These are phyloP conservation scores for Phalacrocorax aristotelis DNA, from an alignment of 2,113 vertebrate genomes.

Conservation along the genomic window DNA sequence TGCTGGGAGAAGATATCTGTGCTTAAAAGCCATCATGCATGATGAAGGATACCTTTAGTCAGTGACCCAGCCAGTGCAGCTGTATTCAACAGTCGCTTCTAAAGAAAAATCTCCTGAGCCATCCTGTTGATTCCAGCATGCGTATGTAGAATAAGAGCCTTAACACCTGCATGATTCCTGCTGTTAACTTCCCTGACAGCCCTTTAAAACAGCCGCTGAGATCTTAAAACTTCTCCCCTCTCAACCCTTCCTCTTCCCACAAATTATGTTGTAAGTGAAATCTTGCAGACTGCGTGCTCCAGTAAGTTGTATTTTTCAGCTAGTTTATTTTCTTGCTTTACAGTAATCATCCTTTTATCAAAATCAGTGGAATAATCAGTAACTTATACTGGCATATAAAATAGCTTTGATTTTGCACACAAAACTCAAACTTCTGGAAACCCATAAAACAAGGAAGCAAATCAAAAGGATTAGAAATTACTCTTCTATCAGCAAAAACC, in stretches of 20 bases:
- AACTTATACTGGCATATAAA: background rate
- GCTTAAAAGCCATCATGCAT: rapidly evolving
- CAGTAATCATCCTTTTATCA: background rate
- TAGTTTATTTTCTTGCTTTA: background rate
- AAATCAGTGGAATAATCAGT: background rate
- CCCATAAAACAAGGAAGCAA: background rate
- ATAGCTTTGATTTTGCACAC: background rate
- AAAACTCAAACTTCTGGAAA: background rate
- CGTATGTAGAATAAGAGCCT: background rate
- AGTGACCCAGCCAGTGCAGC: background rate
- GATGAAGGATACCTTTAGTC: background rate
- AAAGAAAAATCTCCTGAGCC: background rate
- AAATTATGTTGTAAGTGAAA: background rate
- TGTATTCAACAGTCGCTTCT: background rate
- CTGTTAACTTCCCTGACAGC: background rate
- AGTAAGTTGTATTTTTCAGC: background rate
- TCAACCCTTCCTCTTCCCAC: background rate
- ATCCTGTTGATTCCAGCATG: background rate
- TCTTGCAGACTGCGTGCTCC: background rate
- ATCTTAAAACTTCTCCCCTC: background rate
- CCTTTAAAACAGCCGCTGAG: background rate
- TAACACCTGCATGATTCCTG: background rate
- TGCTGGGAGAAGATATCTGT: background rate
- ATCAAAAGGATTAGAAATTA: background rate
- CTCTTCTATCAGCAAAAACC: background rate